Evolutionary conservation across 2,797 vertebrate species (phyloP), one percentile per base, ranked within the genome.

Genomic region (Leptatherina wallacei): DNA sequence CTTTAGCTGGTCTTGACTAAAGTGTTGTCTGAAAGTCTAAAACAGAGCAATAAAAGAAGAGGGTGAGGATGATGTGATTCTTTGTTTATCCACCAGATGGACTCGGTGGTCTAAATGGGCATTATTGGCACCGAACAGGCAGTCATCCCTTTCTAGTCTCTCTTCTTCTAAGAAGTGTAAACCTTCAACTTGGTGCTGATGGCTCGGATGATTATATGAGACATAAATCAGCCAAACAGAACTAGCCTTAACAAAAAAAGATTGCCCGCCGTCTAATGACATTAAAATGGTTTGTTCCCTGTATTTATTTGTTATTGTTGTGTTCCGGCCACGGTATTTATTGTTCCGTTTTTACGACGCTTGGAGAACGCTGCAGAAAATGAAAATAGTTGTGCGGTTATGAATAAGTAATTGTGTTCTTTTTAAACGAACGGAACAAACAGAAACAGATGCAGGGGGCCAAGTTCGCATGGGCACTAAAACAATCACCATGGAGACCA

Each of bases 401-500:
- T 89, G 75, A 93, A 90, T 90, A 86, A 90, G 81, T 90, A 78
- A 91, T 85, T 77, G 12, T 64, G 42, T 20, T 61, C 52, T 85
- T 84, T 77, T 77, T 40, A 81, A 81, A 76, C 83, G 66, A 30
- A 35, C 69, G 69, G 67, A 88, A 88, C 79, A 92, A 91, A 93
- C 60, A 80, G 89, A 94, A 92, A 90, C 92, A 93, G 90, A 94
- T 92, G 93, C 92, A 89, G 22, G 84, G 84, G 92, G 91, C 81
- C 86, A 91, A 92, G 94, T 93, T 93, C 90, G 88, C 86, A 85
- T 76, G 80, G 87, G 92, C 92, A 88, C 81, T 89, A 92, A 92
- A 93, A 92, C 89, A 92, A 92, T 95, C 93, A 93, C 94, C 93
- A 95, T 95, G 94, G 93, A 91, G 93, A 95, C 93, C 85, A 69